Base-by-base conservation (phyloP, 2,113 vertebrate species). In the Pteronura brasiliensis region DNA sequence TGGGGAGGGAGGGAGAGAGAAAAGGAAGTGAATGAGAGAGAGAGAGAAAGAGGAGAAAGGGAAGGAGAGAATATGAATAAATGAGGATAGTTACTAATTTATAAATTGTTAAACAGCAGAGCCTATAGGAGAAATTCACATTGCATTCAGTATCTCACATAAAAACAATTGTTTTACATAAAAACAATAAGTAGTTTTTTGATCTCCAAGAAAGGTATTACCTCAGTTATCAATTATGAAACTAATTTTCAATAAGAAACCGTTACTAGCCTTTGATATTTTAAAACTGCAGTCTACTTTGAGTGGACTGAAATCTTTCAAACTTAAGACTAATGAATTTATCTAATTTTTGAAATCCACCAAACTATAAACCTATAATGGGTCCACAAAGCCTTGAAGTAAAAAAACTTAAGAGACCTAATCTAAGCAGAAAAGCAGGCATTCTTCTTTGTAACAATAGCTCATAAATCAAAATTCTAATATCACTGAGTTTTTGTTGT, bases 231-330 rank as follows among this genome's bases (percentile, higher is more conserved):
- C 44, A 77, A 82, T 88, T 76, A 88, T 77, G 23, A 79, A 96
- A 82, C 42, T 47, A 31, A 93, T 86, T 86, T 14, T 77, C 13
- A 93, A 12, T 42, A 39, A 95, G 29, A 83, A 88, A 89, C 88
- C 31, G 86, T 57, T 86, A 83, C 57, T 21, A 88, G 29, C 2
- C 4, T 88, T 71, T 77, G 81, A 25, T 55, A 61, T 95, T 88
- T 86, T 90, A 95, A 92, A 95, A 92, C 7, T 21, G 63, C 65
- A 79, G 55, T 82, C 61, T n/a, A 86, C 44, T 94, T 85, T 65
- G 67, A 61, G 25, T 61, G 47, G 80, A 89, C 2, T 69, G 63
- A 93, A 83, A 88, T 88, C 25, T 6, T 36, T 10, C 12, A 39
- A 82, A 47, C 9, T 79, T 20, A 96, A 93, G 49, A 84, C 18